phyloP scores from a whole-genome alignment of 2,113 vertebrate species.

The Halcyon malimbica region DNA sequence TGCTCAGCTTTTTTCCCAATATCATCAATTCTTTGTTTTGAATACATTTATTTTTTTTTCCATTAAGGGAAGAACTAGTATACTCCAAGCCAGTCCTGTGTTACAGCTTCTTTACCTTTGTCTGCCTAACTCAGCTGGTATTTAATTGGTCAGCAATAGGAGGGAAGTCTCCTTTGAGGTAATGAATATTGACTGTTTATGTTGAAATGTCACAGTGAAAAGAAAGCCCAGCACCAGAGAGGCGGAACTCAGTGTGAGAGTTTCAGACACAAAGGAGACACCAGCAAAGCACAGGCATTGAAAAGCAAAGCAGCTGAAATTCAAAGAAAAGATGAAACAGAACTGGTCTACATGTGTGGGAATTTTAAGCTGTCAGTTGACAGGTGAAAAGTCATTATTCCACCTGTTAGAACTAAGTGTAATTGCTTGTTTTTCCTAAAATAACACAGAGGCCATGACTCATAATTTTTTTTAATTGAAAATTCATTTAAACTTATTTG shows the following conservation, averaged over 20 bases:
- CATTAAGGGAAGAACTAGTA: constrained; percentile 55
- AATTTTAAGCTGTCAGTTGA: constrained; percentile 78
- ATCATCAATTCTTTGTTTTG: constrained; percentile 65
- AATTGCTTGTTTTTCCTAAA: constrained; percentile 67
- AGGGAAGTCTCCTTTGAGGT: constrained; percentile 90
- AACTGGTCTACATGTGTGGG: constrained; percentile 80
- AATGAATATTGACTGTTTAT: constrained; percentile 95
- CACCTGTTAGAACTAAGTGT: constrained; percentile 73
- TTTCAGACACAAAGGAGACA: constrained; percentile 88
- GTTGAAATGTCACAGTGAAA: constrained; percentile 93
- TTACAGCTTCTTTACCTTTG: constrained; percentile 75
- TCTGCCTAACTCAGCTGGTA: constrained; percentile 88
- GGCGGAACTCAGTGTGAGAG: constrained; percentile 88
- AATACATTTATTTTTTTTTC: constrained; percentile 43
- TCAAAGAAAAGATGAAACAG: constrained; percentile 77
- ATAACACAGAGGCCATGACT: constrained; percentile 8
- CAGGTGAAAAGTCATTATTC: constrained; percentile 79
- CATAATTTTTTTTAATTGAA: constrained; percentile 55
- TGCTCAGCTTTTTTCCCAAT: constrained; percentile 25
- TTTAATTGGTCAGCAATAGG: constrained; percentile 95
- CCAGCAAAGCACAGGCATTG: constrained; percentile 81
- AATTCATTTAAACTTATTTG: constrained; percentile 29
- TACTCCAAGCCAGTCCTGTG: constrained; percentile 54
- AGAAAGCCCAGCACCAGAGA: constrained; percentile 86
- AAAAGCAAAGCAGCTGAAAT: constrained; percentile 80